Evolutionary conservation across 2,888 invertebrate species (phyloP), one percentile per base, ranked within the genome.

Genomic region (Trisateles emortualis): DNA sequence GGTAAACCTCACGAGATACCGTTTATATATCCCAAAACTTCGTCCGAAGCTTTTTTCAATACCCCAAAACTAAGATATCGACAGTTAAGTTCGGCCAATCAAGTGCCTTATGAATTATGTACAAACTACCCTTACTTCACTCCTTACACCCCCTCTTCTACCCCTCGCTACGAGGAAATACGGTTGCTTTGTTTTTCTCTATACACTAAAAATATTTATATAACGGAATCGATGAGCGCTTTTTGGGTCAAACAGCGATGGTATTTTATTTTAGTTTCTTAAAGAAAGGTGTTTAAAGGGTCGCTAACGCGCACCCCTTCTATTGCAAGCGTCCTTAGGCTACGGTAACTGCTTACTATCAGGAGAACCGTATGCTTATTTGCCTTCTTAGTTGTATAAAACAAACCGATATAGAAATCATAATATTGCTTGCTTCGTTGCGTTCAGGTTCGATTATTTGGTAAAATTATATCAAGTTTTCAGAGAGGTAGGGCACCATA

Each of bases 61-160:
- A 51, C 42, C 26, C 44, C 51, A 38, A 50, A 57, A 52, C 45
- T 52, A 49, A 52, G 51, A 53, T 64, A 65, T 62, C 49, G 41
- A 29, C 29, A 33, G 43, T 30, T 36, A 40, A 55, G 46, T 40
- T 46, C 32, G 38, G 44, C 44, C 70, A 68, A 68, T 68, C 68
- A 68, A 64, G 59, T 45, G 55, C 60, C 67, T 70, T 70, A 70
- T 68, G 68, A 68, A 68, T 68, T 68, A 68, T 68, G 68, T 70
- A 68, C 67, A 41, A 60, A 59, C 70, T 56, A 53, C 50, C 62
- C 53, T 42, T 47, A 26, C 26, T 26, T 4, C 33, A 17, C 35
- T 10, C 13, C 33, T 6, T 16, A 26, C 24, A 29, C 17, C 44
- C 22, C 16, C 3, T n/a, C 30, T 30, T 52, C 44, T 43, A 40